Conservation (phyloP, 2,888 invertebrate species). For the Eudemis profundana region DNA sequence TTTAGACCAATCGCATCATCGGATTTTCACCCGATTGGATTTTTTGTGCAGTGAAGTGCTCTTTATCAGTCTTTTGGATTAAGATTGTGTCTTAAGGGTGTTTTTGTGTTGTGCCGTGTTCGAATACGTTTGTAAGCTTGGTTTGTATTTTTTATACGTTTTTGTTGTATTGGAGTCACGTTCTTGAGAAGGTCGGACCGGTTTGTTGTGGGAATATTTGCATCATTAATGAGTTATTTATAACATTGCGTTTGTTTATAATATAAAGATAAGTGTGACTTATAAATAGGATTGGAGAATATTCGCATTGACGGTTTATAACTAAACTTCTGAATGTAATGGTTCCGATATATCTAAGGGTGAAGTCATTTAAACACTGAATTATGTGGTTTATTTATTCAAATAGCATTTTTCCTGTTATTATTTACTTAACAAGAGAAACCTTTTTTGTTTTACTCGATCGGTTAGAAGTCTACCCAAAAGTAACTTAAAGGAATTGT, state of each 20-base stretch:
- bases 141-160: slow-evolving; percentile 48
- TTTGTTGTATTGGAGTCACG: slow-evolving; percentile 46
- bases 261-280: slow-evolving; percentile 3
- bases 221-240: slow-evolving; percentile 40
- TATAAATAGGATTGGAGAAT: slow-evolving; percentile 3
- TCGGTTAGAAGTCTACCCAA: neutral
- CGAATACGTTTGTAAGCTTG: slow-evolving; percentile 33
- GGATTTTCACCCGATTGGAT: slow-evolving; percentile 27
- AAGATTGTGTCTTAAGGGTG: slow-evolving; percentile 57
- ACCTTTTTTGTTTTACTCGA: slow-evolving; percentile 5
- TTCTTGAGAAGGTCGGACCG: slow-evolving; percentile 57
- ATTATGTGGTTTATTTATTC: slow-evolving; percentile 1
- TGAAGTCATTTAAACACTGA: neutral
- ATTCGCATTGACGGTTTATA: neutral
- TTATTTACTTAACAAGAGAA: slow-evolving; percentile 15
- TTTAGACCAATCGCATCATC: slow-evolving; percentile 29
- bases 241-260: slow-evolving; percentile 18
- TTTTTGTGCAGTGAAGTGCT: slow-evolving; percentile 50
- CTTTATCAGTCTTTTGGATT: slow-evolving; percentile 57
- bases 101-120: slow-evolving; percentile 47
- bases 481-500: slow-evolving; percentile 20
- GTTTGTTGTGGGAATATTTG: slow-evolving; percentile 50
- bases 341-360: neutral
- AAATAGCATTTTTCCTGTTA: neutral
- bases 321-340: neutral